A percentile compares a stretch with the other conserved stretches of the same genome.
Conservation (phyloP, 2,113 vertebrate species). For the Bubo bubo region DNA sequence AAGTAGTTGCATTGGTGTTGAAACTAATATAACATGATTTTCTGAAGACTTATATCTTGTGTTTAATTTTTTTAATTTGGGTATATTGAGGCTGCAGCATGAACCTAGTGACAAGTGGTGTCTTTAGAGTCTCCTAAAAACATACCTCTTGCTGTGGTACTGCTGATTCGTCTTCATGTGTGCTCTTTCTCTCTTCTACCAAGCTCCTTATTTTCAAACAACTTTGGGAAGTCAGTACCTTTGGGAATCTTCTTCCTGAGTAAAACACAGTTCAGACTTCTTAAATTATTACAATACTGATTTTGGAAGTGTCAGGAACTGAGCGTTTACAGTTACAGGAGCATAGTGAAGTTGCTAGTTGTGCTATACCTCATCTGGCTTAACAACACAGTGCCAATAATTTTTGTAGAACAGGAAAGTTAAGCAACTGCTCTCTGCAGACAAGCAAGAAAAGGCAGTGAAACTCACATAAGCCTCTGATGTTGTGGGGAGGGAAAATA, state of each 20-base stretch:
- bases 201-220: not conserved
- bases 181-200: not conserved
- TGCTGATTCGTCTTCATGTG: not conserved
- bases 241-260: not conserved
- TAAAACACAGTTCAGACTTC: not conserved
- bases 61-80: not conserved
- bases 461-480: not conserved
- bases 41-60: not conserved
- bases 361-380: not conserved
- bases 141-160: not conserved
- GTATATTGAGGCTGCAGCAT: not conserved
- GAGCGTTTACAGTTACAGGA: not conserved
- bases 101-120: not conserved
- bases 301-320: not conserved
- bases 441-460: not conserved
- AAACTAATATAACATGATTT: not conserved
- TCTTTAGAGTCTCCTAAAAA: not conserved
- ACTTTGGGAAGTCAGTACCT: not conserved
- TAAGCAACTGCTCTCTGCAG: not conserved
- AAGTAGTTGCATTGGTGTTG: not conserved
- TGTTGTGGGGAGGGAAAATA: not conserved
- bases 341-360: not conserved
- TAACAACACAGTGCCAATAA: not conserved
- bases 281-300: not conserved
- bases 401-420: not conserved